Conservation (phyloP, 2,888 invertebrate genomes). For the Diogma glabrata region DNA sequence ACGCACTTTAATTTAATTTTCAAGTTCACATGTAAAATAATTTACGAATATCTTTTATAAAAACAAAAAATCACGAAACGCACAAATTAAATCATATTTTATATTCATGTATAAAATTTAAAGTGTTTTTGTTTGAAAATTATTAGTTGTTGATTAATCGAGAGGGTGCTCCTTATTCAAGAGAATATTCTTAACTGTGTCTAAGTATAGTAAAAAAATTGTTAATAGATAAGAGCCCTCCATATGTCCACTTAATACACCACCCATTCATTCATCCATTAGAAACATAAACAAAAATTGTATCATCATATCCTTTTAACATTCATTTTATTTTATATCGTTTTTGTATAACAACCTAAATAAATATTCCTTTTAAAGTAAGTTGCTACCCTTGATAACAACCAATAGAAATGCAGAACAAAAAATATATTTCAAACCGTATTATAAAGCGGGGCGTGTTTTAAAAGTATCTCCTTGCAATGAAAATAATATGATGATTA, state of each 20-base stretch:
- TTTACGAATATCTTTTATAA: too few relatives aligned
- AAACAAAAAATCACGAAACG: too few relatives aligned
- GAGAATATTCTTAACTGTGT: slow-evolving; percentile 7
- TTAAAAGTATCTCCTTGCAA: too few relatives aligned
- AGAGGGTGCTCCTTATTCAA: slow-evolving; percentile 9
- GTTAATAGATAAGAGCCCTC: slow-evolving; percentile 9
- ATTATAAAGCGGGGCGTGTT: too few relatives aligned
- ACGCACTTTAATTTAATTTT: too few relatives aligned
- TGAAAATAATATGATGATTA: too few relatives aligned
- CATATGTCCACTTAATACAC: neutral
- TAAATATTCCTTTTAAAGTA: slow-evolving; percentile 3
- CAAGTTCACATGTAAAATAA: too few relatives aligned
- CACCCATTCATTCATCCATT: slow-evolving; percentile 4
- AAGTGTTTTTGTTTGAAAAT: too few relatives aligned
- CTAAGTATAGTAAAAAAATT: slow-evolving; percentile 9
- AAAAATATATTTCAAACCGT: too few relatives aligned
- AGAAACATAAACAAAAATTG: neutral
- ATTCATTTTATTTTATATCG: slow-evolving; percentile 6
- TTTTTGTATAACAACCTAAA: slow-evolving; percentile 1
- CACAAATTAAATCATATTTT: too few relatives aligned
- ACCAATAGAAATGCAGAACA: too few relatives aligned
- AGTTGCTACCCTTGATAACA: slow-evolving; percentile 8
- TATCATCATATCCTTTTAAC: slow-evolving; percentile 4
- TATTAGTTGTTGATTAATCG: slow-evolving; percentile 9
- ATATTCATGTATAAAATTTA: too few relatives aligned